Conservation (phyloP, 2,888 invertebrate genomes). For the Ganaspis brasiliensis region DNA sequence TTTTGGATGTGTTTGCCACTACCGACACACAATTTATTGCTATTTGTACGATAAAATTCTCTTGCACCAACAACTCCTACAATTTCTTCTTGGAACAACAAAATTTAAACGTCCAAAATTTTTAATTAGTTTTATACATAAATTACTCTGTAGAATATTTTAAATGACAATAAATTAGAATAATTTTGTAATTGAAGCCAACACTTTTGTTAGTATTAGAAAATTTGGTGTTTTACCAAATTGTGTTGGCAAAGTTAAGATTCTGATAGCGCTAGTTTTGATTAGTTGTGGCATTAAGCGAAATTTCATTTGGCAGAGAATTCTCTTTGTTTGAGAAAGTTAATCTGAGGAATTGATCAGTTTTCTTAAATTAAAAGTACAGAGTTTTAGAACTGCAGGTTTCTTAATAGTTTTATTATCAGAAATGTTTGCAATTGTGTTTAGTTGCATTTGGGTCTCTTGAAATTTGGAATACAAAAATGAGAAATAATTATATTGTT, state of each 20-base stretch:
- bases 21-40: background rate
- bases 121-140: background rate
- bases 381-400: too few relatives aligned
- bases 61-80: too few relatives aligned
- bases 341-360: too few relatives aligned
- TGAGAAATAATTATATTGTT: too few relatives aligned
- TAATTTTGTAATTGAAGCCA: background rate
- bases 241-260: background rate
- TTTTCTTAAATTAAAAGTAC: too few relatives aligned
- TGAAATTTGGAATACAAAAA: too few relatives aligned
- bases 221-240: slow-evolving; percentile 8
- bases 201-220: background rate
- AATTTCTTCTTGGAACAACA: too few relatives aligned
- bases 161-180: background rate
- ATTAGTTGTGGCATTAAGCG: background rate
- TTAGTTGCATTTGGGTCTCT: too few relatives aligned
- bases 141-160: background rate
- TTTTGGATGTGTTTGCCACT: too few relatives aligned
- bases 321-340: background rate
- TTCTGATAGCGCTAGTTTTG: background rate
- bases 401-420: too few relatives aligned
- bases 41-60: background rate
- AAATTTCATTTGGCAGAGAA: background rate
- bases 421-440: too few relatives aligned
- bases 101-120: too few relatives aligned